Evolutionary conservation across 2,888 invertebrate genomes (phyloP), one percentile per base, ranked within the genome.

Genomic region (Stegana nigrithorax): DNA sequence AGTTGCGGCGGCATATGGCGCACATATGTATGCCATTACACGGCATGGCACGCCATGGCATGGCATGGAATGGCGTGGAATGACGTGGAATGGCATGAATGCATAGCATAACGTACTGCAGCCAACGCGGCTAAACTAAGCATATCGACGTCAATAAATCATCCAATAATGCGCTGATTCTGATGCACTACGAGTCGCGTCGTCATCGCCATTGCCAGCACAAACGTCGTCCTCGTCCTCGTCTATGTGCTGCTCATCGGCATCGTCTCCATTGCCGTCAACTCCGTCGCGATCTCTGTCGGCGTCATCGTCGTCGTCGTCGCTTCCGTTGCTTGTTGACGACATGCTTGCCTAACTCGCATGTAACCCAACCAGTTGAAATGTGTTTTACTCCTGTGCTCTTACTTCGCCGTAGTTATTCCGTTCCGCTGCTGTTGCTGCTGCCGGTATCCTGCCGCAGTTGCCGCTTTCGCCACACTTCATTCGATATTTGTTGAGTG

Each of bases 131-230:
- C 69, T 76, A 81, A 83, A 81, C 81, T 81, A 81, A 82, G 82
- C 83, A 81, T 80, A 81, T 81, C 83, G 82, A 78, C 83, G 79
- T 80, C 82, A 83, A 83, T 83, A 83, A 83, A 83, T 83, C 83
- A 83, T 83, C 79, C 78, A 77, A 81, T 83, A 82, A 83, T 83
- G 80, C 77, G 70, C 71, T 67, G 78, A 70, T 70, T 70, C 59
- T 67, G 65, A 47, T 47, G 47, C 47, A 47, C 23, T 47, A 10
- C 47, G 47, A 6, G n/a, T 47, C 25, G 19, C 19, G 45, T 21
- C 6, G 32, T 32, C n/a, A 36, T 36, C 36, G 36, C 44, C 44
- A 44, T 17, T 19, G 44, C 19, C 5, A 19, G 7, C 19, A 17
- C 10, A 44, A 19, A 17, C 19, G 44, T 1, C 4, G 44, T 17